Evolutionary conservation across 2,797 vertebrate species (phyloP).

Genomic region (Xerus rutilus): DNA sequence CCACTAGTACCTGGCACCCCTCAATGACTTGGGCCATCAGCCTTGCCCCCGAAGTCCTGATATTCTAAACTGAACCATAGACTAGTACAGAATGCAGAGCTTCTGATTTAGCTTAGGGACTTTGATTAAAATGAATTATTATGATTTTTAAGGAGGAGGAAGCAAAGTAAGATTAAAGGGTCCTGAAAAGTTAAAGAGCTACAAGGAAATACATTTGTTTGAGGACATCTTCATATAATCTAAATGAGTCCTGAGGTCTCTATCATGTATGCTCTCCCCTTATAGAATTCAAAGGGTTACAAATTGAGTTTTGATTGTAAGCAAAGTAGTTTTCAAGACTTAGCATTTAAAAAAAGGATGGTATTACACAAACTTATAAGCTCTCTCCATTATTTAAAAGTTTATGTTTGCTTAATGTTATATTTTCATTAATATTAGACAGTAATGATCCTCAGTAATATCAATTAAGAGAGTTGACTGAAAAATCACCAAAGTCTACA

Average conservation of each 20-base stretch:
- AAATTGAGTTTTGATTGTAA: not conserved
- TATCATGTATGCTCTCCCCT: not conserved
- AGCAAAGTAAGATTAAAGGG: not conserved
- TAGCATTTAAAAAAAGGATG: not conserved
- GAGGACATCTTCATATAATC: not conserved
- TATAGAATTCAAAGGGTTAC: not conserved
- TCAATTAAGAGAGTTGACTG: not conserved
- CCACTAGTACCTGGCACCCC: not conserved
- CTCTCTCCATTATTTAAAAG: not conserved
- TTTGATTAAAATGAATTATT: not conserved
- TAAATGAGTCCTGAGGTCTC: not conserved
- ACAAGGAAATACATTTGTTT: not conserved
- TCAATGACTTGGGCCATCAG: not conserved
- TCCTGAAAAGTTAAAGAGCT: not conserved
- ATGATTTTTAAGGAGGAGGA: not conserved
- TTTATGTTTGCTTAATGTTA: not conserved
- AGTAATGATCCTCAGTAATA: not conserved
- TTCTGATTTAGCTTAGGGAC: not conserved
- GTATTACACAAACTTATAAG: not conserved
- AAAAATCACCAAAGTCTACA: not conserved
- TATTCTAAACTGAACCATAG: not conserved
- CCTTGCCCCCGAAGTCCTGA: not conserved
- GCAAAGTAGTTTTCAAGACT: not conserved
- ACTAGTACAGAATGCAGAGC: not conserved
- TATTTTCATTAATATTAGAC: slow-evolving; percentile 3